These are phyloP conservation scores for Alethe castanea DNA, from an alignment of 2,113 vertebrate species.

Conservation along the genomic window DNA sequence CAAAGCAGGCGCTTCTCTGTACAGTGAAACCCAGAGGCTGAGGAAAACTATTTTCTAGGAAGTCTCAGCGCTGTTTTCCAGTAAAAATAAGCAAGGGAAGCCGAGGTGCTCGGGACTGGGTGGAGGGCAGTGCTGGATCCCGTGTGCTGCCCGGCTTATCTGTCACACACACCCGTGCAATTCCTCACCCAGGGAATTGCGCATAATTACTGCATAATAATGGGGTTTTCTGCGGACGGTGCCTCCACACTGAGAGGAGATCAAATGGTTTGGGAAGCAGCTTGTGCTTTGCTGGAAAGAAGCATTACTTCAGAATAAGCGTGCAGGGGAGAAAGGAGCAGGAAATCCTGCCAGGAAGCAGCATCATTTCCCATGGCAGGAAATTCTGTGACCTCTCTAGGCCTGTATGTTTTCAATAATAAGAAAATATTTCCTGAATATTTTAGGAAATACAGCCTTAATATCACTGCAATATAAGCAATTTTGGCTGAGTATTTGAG, in stretches of 20 bases:
- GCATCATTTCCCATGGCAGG: neutral
- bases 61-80: accelerated
- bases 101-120: accelerated
- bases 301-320: neutral
- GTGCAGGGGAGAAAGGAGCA: accelerated
- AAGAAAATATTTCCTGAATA: neutral
- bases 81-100: neutral
- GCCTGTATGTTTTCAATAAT: neutral
- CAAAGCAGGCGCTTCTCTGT: accelerated
- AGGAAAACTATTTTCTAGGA: accelerated
- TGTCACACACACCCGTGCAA: accelerated
- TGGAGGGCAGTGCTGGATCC: accelerated
- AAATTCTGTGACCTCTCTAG: neutral
- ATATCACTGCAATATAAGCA: neutral
- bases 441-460: neutral
- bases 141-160: accelerated
- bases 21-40: accelerated
- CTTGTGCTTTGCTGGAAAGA: neutral
- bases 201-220: neutral
- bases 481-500: neutral
- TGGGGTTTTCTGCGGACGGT: accelerated
- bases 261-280: accelerated
- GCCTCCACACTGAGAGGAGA: neutral
- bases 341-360: neutral
- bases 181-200: neutral